A percentile compares a stretch with the other conserved stretches of the same genome.
phyloP scores from a whole-genome alignment of 2,888 invertebrate species.

The Syritta pipiens region DNA sequence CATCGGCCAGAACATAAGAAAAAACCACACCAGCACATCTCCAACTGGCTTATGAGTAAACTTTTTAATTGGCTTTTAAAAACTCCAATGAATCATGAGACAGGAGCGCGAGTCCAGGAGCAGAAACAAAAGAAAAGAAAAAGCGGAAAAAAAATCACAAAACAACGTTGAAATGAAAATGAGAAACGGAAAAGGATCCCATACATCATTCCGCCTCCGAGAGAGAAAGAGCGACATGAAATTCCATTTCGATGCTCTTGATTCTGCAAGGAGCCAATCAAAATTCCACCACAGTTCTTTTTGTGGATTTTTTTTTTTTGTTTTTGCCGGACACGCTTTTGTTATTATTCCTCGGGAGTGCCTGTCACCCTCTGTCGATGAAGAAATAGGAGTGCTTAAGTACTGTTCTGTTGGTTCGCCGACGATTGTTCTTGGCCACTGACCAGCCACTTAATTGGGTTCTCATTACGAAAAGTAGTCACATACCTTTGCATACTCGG shows the following conservation, averaged over 20 bases:
- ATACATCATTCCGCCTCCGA: constrained; percentile 53
- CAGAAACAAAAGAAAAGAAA: neutral
- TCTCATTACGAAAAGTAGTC: constrained; percentile 67
- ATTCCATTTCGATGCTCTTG: constrained; percentile 65
- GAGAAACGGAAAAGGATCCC: constrained; percentile 60
- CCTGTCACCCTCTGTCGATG: constrained; percentile 63
- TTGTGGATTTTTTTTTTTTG: constrained; percentile 17
- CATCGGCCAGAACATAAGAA: neutral
- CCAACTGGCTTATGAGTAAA: constrained; percentile 42
- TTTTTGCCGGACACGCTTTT: constrained; percentile 53
- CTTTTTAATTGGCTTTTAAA: constrained; percentile 68
- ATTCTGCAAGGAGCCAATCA: constrained; percentile 65
- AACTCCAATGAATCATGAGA: constrained; percentile 62
- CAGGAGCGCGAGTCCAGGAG: too few species aligned
- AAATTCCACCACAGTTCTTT: constrained; percentile 55
- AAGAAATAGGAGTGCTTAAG: constrained; percentile 61
- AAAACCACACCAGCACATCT: constrained; percentile 1
- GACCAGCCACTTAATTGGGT: constrained; percentile 63
- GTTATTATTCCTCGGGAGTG: constrained; percentile 46
- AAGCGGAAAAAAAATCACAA: too few species aligned
- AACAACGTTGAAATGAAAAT: constrained; percentile 14
- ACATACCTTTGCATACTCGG: constrained; percentile 64
- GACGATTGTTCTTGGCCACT: constrained; percentile 45
- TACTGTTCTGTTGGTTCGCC: constrained; percentile 30
- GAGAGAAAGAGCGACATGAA: constrained; percentile 28